Evolutionary conservation across 2,113 vertebrate species (phyloP), one percentile per base, ranked within the genome.

Genomic region (Periophthalmus modestus): DNA sequence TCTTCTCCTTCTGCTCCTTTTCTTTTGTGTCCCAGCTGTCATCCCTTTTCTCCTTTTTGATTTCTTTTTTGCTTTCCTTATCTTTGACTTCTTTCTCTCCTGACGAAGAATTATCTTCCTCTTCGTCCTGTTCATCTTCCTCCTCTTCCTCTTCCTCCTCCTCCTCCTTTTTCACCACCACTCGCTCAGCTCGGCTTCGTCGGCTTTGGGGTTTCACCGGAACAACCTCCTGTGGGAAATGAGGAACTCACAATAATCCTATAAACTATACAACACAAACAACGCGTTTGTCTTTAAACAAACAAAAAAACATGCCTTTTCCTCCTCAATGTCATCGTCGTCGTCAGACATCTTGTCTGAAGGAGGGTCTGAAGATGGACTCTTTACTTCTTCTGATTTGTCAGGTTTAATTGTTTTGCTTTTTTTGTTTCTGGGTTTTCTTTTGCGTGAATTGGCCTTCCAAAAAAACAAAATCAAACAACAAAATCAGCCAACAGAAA

Each of bases 341-440:
- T 98, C 97, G 23, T 98, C 96, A 11, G 97, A 97, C 73, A 91
- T 90, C 85, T 96, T 97, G 83, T 98, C 97, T 5, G 97, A 98
- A 0, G 92, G 93, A 0, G 94, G 89, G 5, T 94, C 94, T 15
- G 97, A 99, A 58, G 96, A 97, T 46, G 97, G 94, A 81, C 95
- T 98, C 93, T 96, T 98, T 46, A 95, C 93, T 59, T 97, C 97
- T 36, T 97, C 97, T 0, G 94, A 77, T 92, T 97, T 98, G 14
- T 90, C 63, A 73, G 94, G 89, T 78, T 97, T 98, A 74, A 91
- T 82, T 69, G 89, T 80, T 90, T 96, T 98, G 88, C 92, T 97
- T 83, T 97, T 97, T 89, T 98, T 98, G 81, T 91, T 92, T 81
- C 96, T 92, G 72, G 94, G 91, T 89, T 97, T 99, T 87, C 95